Evolutionary conservation across 1,140 invertebrate genomes (phyloP), one percentile per base, ranked within the genome.

Genomic region (Drosophila ananassae): DNA sequence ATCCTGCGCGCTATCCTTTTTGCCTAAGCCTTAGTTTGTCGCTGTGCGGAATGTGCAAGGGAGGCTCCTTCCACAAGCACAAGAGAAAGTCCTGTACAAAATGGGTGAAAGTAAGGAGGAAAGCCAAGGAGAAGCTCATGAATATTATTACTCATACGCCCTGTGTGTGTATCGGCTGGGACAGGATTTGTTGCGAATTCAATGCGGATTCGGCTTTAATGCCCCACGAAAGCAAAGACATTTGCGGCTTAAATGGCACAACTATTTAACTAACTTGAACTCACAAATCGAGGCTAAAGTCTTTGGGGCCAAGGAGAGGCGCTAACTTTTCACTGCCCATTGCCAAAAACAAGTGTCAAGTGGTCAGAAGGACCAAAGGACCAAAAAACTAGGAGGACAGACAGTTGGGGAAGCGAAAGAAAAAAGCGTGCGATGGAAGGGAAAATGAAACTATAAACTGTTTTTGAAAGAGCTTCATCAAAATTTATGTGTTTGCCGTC

Each of bases 91-190:
- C n/a, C 8, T 34, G 32, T 10, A 28, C 25, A 28, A 28, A 28
- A 28, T 28, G 5, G n/a, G 39, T 4, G 39, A 41, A 41, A 41
- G 13, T 5, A 3, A 12, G 8, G 12, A 2, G 12, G 12, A 12
- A 6, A 50, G 6, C 7, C n/a, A 7, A 24, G 10, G 13, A 58
- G 41, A 52, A 46, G 61, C 59, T 73, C 69, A 79, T 79, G 76
- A 73, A 79, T 79, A 79, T 81, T 73, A 79, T 83, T 83, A 68
- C 72, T 66, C 46, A 83, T 83, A 79, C 79, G 66, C 55, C 67
- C 32, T 24, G 69, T 74, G 48, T 13, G 30, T 34, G n/a, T 62
- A 13, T 12, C 12, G 10, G 17, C 17, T 17, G 17, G 17, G 17
- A 17, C 17, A 25, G 59, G 50, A 67, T 60, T 73, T 76, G 37